A percentile compares a stretch with the other conserved stretches of the same genome.
Evolutionary conservation across 2,797 vertebrate species (phyloP).

Genomic region (Gymnopithys bicolor): DNA sequence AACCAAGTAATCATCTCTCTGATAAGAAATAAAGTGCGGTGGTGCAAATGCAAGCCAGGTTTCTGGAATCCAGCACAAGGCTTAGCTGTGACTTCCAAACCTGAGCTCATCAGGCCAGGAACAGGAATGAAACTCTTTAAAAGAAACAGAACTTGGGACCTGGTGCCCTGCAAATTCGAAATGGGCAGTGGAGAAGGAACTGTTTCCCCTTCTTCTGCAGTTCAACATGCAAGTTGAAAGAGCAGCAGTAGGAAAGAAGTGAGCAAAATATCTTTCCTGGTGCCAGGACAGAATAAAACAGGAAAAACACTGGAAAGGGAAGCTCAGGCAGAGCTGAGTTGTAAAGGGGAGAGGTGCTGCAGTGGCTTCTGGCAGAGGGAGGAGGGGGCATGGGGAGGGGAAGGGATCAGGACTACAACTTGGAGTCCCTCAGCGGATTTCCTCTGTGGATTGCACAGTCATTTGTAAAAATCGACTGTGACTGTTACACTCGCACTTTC

Average conservation of each 20-base stretch:
- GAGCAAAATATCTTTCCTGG: neutral
- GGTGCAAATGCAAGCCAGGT: neutral
- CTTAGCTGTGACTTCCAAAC: neutral
- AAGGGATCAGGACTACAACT: slow-evolving; percentile 28
- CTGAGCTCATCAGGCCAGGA: neutral
- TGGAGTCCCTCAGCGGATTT: neutral
- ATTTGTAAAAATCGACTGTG: slow-evolving; percentile 49
- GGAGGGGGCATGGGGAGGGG: neutral
- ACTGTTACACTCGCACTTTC: slow-evolving; percentile 18
- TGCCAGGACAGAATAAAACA: neutral
- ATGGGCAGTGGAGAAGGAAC: neutral
- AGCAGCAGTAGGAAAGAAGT: neutral
- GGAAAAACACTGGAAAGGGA: neutral
- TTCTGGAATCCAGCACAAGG: neutral
- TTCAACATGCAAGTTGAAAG: neutral
- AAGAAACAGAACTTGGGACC: neutral
- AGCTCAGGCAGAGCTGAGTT: neutral
- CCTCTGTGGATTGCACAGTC: slow-evolving; percentile 15
- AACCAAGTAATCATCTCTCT: neutral
- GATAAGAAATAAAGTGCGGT: neutral
- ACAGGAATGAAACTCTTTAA: neutral
- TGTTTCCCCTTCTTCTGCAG: neutral
- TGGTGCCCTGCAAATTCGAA: neutral
- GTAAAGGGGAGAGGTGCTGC: neutral
- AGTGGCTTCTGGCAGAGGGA: neutral